Evolutionary conservation across 2,888 invertebrate genomes (phyloP).

Genomic region (Harpalus rubripes): DNA sequence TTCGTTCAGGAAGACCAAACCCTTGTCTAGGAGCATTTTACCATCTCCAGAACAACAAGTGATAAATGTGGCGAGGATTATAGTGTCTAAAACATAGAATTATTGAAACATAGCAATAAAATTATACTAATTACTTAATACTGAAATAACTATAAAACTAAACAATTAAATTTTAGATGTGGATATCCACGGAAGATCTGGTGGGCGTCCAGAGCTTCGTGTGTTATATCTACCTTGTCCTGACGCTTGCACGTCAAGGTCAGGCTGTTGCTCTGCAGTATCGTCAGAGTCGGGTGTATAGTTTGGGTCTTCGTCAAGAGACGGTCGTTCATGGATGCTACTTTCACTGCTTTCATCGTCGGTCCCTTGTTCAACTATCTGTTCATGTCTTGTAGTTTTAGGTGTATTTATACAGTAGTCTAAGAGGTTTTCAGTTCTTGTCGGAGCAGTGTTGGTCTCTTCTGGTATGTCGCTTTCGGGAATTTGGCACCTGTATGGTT

Average conservation of each 20-base stretch:
- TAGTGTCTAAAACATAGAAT: background rate
- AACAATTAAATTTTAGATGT: background rate
- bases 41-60: background rate
- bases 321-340: background rate
- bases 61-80: background rate
- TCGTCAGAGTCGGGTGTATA: background rate
- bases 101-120: background rate
- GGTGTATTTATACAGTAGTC: background rate
- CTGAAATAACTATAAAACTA: background rate
- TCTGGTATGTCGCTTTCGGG: background rate
- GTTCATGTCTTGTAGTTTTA: background rate
- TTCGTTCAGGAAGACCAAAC: conserved; percentile 26
- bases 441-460: background rate
- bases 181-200: background rate
- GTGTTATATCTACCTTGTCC: background rate
- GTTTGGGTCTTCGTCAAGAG: background rate
- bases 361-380: background rate
- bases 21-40: conserved; percentile 2
- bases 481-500: background rate
- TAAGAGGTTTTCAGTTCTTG: background rate
- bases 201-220: background rate
- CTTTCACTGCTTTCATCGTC: background rate
- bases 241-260: background rate
- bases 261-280: background rate
- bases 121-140: background rate